Evolutionary conservation across 2,888 invertebrate genomes (phyloP).

Genomic region (Pemphredon lugubris): DNA sequence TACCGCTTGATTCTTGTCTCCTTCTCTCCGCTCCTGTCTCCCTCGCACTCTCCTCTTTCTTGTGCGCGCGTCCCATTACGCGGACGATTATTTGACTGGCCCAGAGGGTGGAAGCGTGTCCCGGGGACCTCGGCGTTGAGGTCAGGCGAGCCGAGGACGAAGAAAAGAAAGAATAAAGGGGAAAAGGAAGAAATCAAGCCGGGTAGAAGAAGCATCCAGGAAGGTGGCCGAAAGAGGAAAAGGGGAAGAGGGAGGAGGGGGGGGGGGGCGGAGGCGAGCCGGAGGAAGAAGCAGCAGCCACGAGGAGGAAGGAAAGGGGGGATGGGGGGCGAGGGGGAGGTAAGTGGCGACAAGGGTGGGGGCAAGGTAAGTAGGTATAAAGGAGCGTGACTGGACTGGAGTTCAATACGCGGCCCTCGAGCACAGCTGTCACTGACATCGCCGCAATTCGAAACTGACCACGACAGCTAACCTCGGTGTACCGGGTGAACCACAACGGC

Average conservation of each 20-base stretch:
- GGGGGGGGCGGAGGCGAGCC: conserved; percentile 33
- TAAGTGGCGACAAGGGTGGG: conserved; percentile 26
- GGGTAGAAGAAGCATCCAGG: too few species aligned
- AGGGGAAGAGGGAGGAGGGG: conserved; percentile 18
- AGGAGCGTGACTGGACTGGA: conserved; percentile 79
- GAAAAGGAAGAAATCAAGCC: too few species aligned
- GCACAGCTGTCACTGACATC: conserved; percentile 80
- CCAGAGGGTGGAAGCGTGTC: too few species aligned
- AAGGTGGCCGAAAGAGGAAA: too few species aligned
- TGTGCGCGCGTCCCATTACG: conserved; percentile 66
- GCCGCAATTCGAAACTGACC: conserved; percentile 81
- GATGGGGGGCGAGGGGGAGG: conserved; percentile 20
- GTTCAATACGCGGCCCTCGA: conserved; percentile 79
- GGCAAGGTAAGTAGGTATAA: conserved; percentile 78
- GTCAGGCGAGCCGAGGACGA: too few species aligned
- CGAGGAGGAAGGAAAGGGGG: background rate
- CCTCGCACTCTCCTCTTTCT: too few species aligned
- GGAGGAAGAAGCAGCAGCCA: conserved; percentile 29
- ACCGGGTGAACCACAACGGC: conserved; percentile 76
- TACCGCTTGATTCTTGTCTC: too few species aligned
- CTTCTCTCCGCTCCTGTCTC: too few species aligned
- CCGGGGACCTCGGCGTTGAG: too few species aligned
- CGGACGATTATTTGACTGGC: conserved; percentile 69
- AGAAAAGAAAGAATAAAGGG: too few species aligned
- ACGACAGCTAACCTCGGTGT: conserved; percentile 77